phyloP scores from a whole-genome alignment of 1,140 invertebrate genomes.

The Holotrichia oblita region DNA sequence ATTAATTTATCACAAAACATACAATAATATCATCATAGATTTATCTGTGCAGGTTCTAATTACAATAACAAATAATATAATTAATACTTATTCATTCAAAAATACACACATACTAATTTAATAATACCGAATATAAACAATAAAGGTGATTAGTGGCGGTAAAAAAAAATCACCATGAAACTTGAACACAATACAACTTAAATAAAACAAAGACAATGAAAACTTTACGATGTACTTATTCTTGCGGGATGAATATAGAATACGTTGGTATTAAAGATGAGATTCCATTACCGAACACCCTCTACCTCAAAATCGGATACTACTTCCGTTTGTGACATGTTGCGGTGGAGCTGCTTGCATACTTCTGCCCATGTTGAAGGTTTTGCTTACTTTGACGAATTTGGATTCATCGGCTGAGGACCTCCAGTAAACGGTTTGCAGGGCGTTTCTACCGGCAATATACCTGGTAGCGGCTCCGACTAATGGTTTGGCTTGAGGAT shows the following conservation, averaged over 20 bases:
- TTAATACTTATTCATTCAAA: constrained; percentile 7
- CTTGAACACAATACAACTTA: no score
- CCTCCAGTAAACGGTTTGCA: constrained; percentile 78
- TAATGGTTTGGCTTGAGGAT: constrained; percentile 39
- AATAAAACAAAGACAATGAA: no score
- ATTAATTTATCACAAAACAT: not conserved
- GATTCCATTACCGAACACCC: not conserved
- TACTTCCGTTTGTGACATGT: constrained; percentile 24
- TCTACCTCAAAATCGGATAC: not conserved
- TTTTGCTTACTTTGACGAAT: constrained; percentile 43
- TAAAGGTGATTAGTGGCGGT: no score
- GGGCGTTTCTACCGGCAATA: constrained; percentile 73
- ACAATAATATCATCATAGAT: not conserved
- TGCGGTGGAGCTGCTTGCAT: not conserved
- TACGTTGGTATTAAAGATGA: not conserved
- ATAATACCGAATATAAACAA: no score
- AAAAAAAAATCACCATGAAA: no score
- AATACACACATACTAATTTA: not conserved
- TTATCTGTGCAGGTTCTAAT: not conserved
- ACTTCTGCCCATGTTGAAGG: constrained; percentile 35
- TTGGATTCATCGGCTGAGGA: constrained; percentile 34
- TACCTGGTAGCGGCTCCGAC: constrained; percentile 72
- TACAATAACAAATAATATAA: not conserved
- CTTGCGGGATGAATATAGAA: no score
- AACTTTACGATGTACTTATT: no score